Evolutionary conservation across 37 sponge, comb jelly and placozoan species (phyloP).

Genomic region (Theonella swinhoei): DNA sequence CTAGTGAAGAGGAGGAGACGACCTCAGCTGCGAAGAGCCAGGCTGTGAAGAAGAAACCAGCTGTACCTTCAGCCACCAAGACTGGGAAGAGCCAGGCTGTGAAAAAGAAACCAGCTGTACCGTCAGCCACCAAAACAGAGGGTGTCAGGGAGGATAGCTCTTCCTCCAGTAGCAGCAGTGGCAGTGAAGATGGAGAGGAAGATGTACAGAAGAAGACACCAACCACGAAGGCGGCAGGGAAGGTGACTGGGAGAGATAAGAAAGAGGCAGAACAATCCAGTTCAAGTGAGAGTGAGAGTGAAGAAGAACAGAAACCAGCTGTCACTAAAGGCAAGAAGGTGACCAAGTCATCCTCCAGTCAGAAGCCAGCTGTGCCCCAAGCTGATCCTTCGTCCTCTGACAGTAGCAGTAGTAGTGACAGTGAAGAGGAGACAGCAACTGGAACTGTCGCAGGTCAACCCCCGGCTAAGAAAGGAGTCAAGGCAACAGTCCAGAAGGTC

Average conservation of each 20-base stretch:
- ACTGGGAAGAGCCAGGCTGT: not conserved
- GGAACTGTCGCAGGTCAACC: too few species aligned
- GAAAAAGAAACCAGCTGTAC: not conserved
- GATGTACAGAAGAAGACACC: not conserved
- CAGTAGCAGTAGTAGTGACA: too few species aligned
- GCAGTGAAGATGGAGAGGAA: not conserved
- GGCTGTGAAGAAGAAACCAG: not conserved
- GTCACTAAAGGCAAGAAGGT: not conserved
- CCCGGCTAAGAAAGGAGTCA: too few species aligned
- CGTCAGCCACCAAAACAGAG: not conserved
- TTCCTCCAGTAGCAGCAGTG: conserved; percentile 24
- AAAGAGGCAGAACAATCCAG: not conserved
- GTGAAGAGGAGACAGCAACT: too few species aligned
- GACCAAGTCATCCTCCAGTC: not conserved
- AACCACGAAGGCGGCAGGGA: not conserved
- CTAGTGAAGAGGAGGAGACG: not conserved
- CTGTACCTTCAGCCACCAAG: not conserved
- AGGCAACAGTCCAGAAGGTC: too few species aligned
- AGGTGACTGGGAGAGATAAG: not conserved
- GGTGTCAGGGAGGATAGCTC: too few species aligned
- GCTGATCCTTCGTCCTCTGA: too few species aligned
- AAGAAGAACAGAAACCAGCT: not conserved
- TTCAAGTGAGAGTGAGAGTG: conserved; percentile 19
- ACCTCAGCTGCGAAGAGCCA: not conserved
- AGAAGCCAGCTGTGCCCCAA: not conserved